Conservation (phyloP, 2,797 vertebrate genomes). For the Myotis pilosus region DNA sequence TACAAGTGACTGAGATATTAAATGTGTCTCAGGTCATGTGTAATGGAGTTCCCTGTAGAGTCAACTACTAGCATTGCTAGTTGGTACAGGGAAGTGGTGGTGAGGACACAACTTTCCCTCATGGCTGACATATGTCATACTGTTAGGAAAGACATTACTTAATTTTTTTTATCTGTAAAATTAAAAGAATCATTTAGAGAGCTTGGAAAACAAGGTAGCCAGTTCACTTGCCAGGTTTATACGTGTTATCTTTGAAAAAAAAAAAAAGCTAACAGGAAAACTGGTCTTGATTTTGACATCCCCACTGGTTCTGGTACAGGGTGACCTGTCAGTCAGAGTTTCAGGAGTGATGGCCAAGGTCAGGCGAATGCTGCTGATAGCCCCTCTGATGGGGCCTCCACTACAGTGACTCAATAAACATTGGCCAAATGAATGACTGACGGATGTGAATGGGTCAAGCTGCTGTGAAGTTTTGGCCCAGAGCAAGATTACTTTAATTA, state of each 20-base stretch:
- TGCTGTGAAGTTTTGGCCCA: not conserved
- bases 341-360: accelerated
- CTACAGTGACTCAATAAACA: not conserved
- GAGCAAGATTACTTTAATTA: not conserved
- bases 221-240: not conserved
- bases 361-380: not conserved
- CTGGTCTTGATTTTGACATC: not conserved
- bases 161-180: not conserved
- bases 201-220: not conserved
- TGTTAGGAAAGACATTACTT: not conserved
- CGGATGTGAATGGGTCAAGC: not conserved
- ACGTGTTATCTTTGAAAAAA: not conserved
- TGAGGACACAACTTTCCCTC: not conserved
- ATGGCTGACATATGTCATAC: not conserved
- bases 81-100: accelerated
- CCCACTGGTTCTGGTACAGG: not conserved
- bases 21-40: not conserved
- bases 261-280: not conserved
- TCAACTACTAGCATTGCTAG: not conserved
- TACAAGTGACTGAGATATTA: not conserved
- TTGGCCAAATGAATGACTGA: not conserved
- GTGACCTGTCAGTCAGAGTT: not conserved
- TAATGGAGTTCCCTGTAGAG: not conserved
- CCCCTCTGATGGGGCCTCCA: not conserved
- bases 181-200: not conserved